Percentiles rank a stretch among this genome's conserved stretches.
Evolutionary conservation across 2,888 invertebrate genomes (phyloP).

Genomic region (Campopleginae sp.): DNA sequence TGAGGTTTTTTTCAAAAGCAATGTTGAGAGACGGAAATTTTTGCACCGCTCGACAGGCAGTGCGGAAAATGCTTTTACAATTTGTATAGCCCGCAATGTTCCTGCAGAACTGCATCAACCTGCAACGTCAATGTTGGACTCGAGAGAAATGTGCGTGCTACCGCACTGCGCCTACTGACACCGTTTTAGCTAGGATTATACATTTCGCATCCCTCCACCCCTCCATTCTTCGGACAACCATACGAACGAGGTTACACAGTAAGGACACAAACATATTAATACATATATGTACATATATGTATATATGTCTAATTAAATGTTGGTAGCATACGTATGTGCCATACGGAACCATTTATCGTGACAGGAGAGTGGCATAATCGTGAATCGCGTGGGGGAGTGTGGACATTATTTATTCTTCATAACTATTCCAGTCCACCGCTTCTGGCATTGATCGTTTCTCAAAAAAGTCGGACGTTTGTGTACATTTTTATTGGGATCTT

Average conservation of each 20-base stretch:
- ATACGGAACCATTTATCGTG: constrained; percentile 53
- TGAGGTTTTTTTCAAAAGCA: background rate
- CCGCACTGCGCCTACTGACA: constrained; percentile 75
- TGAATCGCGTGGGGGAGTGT: constrained; percentile 22
- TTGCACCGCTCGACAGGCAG: background rate
- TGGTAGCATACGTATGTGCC: constrained; percentile 37
- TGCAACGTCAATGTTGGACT: constrained; percentile 66
- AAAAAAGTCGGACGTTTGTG: background rate
- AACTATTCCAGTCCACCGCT: constrained; percentile 17
- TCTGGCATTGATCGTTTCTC: constrained; percentile 17
- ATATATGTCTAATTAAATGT: constrained; percentile 39
- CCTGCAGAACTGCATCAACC: constrained; percentile 58
- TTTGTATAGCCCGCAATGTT: constrained; percentile 40
- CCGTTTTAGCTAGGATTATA: constrained; percentile 68
- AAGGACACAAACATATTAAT: background rate
- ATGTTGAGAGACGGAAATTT: background rate
- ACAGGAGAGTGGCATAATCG: constrained; percentile 63
- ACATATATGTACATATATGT: background rate
- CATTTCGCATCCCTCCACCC: constrained; percentile 42
- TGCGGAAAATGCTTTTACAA: constrained; percentile 1
- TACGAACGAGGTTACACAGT: constrained; percentile 43
- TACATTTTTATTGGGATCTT: background rate
- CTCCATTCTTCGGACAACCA: constrained; percentile 26
- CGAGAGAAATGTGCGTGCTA: constrained; percentile 73
- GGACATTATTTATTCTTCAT: constrained; percentile 29